Percentiles rank a stretch among this genome's conserved stretches.
These are phyloP conservation scores for Triplophysa dalaica DNA, from an alignment of 2,113 vertebrate species.

Conservation along the genomic window DNA sequence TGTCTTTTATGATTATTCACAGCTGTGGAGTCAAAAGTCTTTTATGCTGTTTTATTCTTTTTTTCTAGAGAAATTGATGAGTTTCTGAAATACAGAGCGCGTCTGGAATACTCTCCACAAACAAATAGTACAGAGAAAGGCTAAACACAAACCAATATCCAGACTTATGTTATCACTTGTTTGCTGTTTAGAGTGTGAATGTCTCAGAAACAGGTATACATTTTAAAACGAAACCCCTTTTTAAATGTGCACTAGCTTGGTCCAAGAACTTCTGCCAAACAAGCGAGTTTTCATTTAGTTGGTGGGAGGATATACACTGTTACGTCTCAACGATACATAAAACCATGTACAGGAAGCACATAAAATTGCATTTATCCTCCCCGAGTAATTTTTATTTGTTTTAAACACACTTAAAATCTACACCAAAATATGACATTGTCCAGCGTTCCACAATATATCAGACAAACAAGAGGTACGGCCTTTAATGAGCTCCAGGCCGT, in stretches of 20 bases:
- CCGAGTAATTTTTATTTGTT: not conserved
- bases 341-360: not conserved
- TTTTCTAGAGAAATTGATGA: not conserved
- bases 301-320: constrained; percentile 1
- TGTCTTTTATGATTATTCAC: constrained; percentile 25
- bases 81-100: not conserved
- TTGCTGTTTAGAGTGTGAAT: not conserved
- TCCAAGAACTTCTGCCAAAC: constrained; percentile 31
- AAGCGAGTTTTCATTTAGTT: constrained; percentile 13
- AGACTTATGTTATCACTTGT: too few relatives aligned
- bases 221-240: not conserved
- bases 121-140: not conserved
- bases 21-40: constrained; percentile 18
- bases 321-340: not conserved
- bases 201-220: too few relatives aligned
- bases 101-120: not conserved
- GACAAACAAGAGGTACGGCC: constrained; percentile 14
- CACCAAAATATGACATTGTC: not conserved
- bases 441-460: constrained; percentile 13
- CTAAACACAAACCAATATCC: too few relatives aligned
- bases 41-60: not conserved
- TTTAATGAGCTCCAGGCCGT: constrained; percentile 1
- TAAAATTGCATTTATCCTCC: not conserved
- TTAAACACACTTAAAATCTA: not conserved
- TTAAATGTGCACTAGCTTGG: too few relatives aligned